A percentile compares a stretch with the other conserved stretches of the same genome.
Evolutionary conservation across 2,113 vertebrate species (phyloP).

Genomic region (Antennarius striatus): DNA sequence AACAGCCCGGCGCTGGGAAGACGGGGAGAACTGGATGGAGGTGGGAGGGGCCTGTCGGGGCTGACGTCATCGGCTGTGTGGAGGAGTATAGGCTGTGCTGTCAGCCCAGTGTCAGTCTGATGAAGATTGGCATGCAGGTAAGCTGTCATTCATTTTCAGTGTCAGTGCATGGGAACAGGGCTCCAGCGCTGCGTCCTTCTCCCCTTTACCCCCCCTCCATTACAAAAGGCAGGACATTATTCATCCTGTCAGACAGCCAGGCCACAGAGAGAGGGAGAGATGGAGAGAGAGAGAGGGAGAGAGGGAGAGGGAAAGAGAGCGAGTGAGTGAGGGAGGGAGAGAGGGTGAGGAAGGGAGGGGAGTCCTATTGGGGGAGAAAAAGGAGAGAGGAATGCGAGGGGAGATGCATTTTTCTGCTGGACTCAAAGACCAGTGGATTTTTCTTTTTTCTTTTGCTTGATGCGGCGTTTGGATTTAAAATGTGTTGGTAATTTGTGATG

Average conservation of each 20-base stretch:
- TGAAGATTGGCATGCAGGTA: constrained; percentile 99
- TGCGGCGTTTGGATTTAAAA: constrained; percentile 69
- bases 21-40: constrained; percentile 63
- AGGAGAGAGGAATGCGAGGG: constrained; percentile 66
- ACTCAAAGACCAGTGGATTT: constrained; percentile 67
- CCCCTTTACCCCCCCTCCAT: constrained; percentile 80
- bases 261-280: constrained; percentile 66
- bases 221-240: constrained; percentile 90
- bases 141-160: constrained; percentile 98
- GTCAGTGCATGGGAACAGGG: constrained; percentile 82
- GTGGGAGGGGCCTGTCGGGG: constrained; percentile 78
- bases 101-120: constrained; percentile 98
- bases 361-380: constrained; percentile 59
- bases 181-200: constrained; percentile 76
- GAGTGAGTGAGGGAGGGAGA: constrained; percentile 24
- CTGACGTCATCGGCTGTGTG: constrained; percentile 85
- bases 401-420: constrained; percentile 75
- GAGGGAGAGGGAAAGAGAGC: constrained; percentile 21
- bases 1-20: constrained; percentile 60
- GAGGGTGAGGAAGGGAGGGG: constrained; percentile 37
- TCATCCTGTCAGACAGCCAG: constrained; percentile 88
- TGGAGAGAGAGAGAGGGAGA: constrained; percentile 17
- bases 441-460: constrained; percentile 40
- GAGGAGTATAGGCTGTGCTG: constrained; percentile 96
- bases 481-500: constrained; percentile 49